phyloP scores from a whole-genome alignment of 2,888 invertebrate genomes.

The Hybos culiciformis region DNA sequence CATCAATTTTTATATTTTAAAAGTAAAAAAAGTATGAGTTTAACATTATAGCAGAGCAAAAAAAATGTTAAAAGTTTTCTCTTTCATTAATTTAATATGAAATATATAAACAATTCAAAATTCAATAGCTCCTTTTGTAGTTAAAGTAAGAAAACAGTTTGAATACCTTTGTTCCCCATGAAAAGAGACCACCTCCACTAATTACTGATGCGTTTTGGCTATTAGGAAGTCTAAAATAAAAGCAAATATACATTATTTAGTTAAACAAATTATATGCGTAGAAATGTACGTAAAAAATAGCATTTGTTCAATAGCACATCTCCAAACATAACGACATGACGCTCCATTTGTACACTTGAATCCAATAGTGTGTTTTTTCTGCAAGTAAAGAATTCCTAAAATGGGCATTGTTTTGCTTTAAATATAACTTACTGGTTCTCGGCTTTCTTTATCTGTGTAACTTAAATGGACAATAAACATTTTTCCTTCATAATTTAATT shows the following conservation, averaged over 20 bases:
- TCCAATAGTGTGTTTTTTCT: conserved; percentile 90
- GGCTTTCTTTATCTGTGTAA: conserved; percentile 75
- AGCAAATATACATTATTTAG: neutral
- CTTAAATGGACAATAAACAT: conserved; percentile 94
- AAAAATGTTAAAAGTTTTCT: too few relatives aligned
- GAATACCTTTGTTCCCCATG: conserved; percentile 91
- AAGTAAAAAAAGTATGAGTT: too few relatives aligned
- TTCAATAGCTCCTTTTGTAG: too few relatives aligned
- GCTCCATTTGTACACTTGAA: conserved; percentile 89
- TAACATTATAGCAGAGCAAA: too few relatives aligned
- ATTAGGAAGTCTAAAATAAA: conserved; percentile 55
- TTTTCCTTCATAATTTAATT: conserved; percentile 93
- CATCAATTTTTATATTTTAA: too few relatives aligned
- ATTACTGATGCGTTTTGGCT: conserved; percentile 79
- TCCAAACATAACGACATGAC: conserved; percentile 92
- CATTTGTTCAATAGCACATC: conserved; percentile 95
- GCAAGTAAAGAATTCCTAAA: conserved; percentile 10
- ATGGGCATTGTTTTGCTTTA: neutral
- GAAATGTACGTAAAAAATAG: conserved; percentile 90
- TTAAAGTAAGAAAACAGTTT: too few relatives aligned
- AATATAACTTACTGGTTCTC: conserved; percentile 27
- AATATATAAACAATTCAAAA: too few relatives aligned
- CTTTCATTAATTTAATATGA: too few relatives aligned
- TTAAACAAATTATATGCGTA: neutral
- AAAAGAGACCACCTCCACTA: conserved; percentile 82